These are phyloP conservation scores for Zingel zingel DNA, from an alignment of 2,113 vertebrate species.

Conservation along the genomic window DNA sequence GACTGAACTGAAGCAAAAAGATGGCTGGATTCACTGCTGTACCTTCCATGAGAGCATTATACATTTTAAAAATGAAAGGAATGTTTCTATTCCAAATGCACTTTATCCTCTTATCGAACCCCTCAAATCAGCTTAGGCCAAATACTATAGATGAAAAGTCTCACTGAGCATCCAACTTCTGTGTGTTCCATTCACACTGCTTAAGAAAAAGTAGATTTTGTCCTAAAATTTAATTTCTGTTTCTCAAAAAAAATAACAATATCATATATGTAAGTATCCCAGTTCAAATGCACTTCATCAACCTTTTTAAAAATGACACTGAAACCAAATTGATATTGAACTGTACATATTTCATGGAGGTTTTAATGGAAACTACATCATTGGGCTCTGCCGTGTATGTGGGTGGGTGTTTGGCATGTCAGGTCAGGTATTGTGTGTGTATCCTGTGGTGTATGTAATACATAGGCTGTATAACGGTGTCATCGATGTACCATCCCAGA, in stretches of 20 bases:
- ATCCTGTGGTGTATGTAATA: conserved; percentile 35
- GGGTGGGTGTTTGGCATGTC: not conserved
- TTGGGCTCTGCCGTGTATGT: too few relatives aligned
- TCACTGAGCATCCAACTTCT: not conserved
- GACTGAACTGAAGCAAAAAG: not conserved
- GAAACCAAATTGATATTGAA: not conserved
- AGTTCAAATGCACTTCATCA: not conserved
- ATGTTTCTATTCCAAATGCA: not conserved
- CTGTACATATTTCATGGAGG: not conserved
- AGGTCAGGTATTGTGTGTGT: conserved; percentile 23
- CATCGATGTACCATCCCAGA: conserved; percentile 46
- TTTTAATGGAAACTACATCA: not conserved
- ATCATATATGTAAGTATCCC: not conserved
- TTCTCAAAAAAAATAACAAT: not conserved
- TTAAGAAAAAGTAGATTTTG: not conserved
- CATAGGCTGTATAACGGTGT: conserved; percentile 26
- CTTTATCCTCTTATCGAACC: conserved; percentile 41
- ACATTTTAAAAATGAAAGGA: not conserved
- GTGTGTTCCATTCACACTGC: not conserved
- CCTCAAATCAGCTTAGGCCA: conserved; percentile 24
- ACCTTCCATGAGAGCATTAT: not conserved
- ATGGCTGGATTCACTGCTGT: not conserved
- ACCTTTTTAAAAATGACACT: not conserved
- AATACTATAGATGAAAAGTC: not conserved
- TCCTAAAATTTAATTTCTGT: not conserved